A percentile compares a stretch with the other conserved stretches of the same genome.
Evolutionary conservation across 2,888 invertebrate species (phyloP).

Genomic region (Apodemia zela): DNA sequence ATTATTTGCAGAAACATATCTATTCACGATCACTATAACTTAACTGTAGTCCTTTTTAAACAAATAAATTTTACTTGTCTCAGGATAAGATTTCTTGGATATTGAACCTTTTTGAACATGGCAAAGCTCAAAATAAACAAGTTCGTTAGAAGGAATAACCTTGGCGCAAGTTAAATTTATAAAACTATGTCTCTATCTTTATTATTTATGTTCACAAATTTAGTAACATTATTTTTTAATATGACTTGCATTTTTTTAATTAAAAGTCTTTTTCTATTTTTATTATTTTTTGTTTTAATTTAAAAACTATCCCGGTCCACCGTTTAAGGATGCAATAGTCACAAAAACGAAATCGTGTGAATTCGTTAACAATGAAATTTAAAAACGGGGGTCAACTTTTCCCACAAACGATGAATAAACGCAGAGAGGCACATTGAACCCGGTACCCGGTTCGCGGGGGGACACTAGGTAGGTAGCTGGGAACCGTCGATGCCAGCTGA

Average conservation of each 20-base stretch:
- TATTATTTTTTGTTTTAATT: not conserved
- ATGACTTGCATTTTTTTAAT: not conserved
- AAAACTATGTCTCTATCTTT: conserved; percentile 16
- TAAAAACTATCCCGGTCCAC: conserved; percentile 19
- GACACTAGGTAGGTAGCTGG: conserved; percentile 72
- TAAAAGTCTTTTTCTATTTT: not conserved
- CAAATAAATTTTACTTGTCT: conserved; percentile 56
- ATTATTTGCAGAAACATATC: conserved; percentile 41
- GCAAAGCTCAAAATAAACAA: conserved; percentile 68
- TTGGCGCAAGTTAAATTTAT: conserved; percentile 48
- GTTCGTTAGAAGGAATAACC: conserved; percentile 59
- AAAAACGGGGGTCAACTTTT: conserved; percentile 78
- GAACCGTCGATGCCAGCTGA: conserved; percentile 79
- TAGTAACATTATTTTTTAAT: conserved; percentile 1
- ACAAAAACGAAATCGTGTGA: conserved; percentile 67
- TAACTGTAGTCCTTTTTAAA: conserved; percentile 55
- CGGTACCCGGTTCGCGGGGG: conserved; percentile 74
- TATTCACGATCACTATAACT: conserved; percentile 51
- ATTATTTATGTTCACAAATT: not conserved
- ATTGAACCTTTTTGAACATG: conserved; percentile 68
- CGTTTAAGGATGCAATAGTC: conserved; percentile 61
- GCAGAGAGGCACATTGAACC: conserved; percentile 79
- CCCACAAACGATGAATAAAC: conserved; percentile 81
- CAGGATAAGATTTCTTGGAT: conserved; percentile 67
- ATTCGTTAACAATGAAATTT: conserved; percentile 77